Evolutionary conservation across 2,797 vertebrate genomes (phyloP).

Genomic region (Mus spretus): DNA sequence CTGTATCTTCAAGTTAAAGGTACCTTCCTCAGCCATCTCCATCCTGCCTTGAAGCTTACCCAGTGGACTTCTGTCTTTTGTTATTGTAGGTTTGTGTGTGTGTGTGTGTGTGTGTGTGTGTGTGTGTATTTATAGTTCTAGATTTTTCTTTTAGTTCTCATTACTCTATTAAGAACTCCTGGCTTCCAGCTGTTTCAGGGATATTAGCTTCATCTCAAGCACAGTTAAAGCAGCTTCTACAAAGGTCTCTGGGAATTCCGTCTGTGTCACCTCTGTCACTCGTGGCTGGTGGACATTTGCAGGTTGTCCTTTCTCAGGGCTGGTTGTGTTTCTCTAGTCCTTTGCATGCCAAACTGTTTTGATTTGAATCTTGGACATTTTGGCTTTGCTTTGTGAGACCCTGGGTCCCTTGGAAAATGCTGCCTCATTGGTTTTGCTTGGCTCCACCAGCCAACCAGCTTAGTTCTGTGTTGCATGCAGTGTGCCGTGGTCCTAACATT

Average conservation of each 20-base stretch:
- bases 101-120: too few relatives aligned
- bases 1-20: not conserved
- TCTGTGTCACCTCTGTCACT: not conserved
- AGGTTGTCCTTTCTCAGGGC: not conserved
- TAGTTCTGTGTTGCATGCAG: not conserved
- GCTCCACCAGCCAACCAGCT: not conserved
- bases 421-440: not conserved
- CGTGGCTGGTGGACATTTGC: not conserved
- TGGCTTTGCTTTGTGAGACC: not conserved
- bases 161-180: not conserved
- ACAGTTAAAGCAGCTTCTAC: not conserved
- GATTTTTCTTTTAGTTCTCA: not conserved
- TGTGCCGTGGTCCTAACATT: not conserved
- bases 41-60: not conserved
- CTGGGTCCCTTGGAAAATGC: slow-evolving; percentile 21
- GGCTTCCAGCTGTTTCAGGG: not conserved
- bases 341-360: not conserved
- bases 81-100: not conserved
- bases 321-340: not conserved
- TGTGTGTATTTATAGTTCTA: not conserved
- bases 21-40: not conserved
- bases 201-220: not conserved
- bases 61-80: not conserved
- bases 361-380: not conserved
- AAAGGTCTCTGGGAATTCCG: not conserved